A percentile compares a stretch with the other conserved stretches of the same genome.
Evolutionary conservation across 2,113 vertebrate species (phyloP).

Genomic region (Alosa alosa): DNA sequence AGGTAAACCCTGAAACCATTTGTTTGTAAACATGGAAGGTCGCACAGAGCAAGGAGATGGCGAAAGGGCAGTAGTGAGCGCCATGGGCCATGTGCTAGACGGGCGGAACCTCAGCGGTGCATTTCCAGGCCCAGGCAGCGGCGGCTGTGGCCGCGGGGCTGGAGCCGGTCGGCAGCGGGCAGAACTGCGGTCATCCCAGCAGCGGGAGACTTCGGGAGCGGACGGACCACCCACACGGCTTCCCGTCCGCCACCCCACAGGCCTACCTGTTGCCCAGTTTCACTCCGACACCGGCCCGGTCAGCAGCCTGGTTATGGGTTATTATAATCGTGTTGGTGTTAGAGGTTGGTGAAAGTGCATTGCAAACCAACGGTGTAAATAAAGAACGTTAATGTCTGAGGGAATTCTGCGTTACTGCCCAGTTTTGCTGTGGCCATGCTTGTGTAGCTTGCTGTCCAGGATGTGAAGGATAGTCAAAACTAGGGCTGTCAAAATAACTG

Average conservation of each 20-base stretch:
- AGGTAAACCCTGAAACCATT: conserved; percentile 7
- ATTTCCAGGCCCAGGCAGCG: conserved; percentile 5
- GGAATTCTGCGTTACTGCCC: background rate
- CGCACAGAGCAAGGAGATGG: background rate
- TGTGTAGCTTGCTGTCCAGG: background rate
- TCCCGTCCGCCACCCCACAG: background rate
- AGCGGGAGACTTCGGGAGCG: background rate
- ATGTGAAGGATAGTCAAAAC: background rate
- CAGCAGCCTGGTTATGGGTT: background rate
- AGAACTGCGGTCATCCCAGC: conserved; percentile 7
- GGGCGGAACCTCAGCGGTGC: conserved; percentile 19
- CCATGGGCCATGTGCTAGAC: background rate
- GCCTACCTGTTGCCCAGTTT: background rate
- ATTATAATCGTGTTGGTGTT: background rate
- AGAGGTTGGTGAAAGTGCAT: background rate
- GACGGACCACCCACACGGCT: background rate
- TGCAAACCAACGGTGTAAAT: background rate
- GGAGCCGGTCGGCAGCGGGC: background rate
- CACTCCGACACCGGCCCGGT: background rate
- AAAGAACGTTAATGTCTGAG: background rate
- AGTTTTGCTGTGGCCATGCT: background rate
- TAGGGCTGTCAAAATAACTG: no score
- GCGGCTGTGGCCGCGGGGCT: conserved; percentile 15
- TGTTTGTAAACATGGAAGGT: conserved; percentile 20
- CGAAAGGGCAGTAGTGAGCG: background rate